Evolutionary conservation across 2,797 vertebrate species (phyloP), one percentile per base, ranked within the genome.

Genomic region (Protonibea diacanthus): DNA sequence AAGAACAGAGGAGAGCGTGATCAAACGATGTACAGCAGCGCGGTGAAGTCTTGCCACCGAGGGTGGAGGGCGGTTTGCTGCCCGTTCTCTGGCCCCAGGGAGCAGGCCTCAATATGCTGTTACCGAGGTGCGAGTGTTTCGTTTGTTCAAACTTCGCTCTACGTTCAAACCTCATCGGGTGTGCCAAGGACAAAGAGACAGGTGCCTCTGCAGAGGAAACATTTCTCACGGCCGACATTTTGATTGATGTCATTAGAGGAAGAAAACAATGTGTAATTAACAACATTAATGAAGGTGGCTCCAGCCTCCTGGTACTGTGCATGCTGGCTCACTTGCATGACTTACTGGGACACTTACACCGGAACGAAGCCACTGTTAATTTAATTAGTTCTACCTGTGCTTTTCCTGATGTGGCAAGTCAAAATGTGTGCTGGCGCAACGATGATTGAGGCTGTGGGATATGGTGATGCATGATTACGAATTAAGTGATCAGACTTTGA

Each of bases 1-100:
- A 17, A 61, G 76, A 83, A 71, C 66, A 73, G 53, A 84, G 57
- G 42, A 70, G 67, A 68, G 61, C 47, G 33, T 61, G 86, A 86
- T 86, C 75, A 84, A 74, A 53, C 74, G 53, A 70, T 3, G 52
- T 2, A n/a, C 42, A 23, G 79, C 20, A 18, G 73, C 48, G 23
- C 2, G 17, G n/a, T 44, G 64, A 71, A 51, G 52, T 65, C 6
- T 33, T 61, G 62, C 71, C 12, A 48, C 58, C 58, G 65, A 14
- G 12, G 60, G 20, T 21, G 53, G 65, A 20, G 13, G 51, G 62
- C 2, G 74, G 62, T 64, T 51, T 17, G 45, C 38, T 23, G 65
- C 44, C 48, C 10, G 47, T 64, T 13, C 45, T 61, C 14, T 45
- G 44, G 51, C 61, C 64, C 59, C 23, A 1, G 73, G 62, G 33